A percentile compares a stretch with the other conserved stretches of the same genome.
Evolutionary conservation across 2,888 invertebrate genomes (phyloP).

Genomic region (Rhagium mordax): DNA sequence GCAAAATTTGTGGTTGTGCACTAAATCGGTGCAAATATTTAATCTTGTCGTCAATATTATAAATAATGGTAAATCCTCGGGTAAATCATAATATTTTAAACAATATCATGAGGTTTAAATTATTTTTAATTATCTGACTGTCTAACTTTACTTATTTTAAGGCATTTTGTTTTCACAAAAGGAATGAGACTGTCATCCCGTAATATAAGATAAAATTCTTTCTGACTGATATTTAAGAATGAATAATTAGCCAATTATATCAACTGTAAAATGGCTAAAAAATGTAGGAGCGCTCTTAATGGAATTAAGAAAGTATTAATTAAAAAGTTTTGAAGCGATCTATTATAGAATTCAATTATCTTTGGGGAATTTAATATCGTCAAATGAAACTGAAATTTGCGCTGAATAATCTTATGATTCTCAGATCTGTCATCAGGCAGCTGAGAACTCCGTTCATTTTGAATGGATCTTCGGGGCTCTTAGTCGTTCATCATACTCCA

Average conservation of each 20-base stretch:
- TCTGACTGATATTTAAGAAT: constrained; percentile 3
- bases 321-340: constrained; percentile 54
- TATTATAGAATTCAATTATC: constrained; percentile 54
- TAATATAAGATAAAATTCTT: neutral
- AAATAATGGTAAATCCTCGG: no score
- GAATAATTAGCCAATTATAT: constrained; percentile 45
- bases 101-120: neutral
- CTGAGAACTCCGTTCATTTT: constrained; percentile 44
- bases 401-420: constrained; percentile 53
- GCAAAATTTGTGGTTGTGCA: no score
- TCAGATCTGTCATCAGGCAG: constrained; percentile 51
- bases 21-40: no score
- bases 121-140: neutral
- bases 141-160: neutral
- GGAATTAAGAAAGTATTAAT: constrained; percentile 57
- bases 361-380: constrained; percentile 55
- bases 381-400: constrained; percentile 58
- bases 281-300: constrained; percentile 37
- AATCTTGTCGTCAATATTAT: no score
- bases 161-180: neutral
- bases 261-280: constrained; percentile 37
- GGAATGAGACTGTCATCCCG: neutral
- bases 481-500: constrained; percentile 59
- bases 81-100: no score
- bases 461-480: constrained; percentile 40